phyloP scores from a whole-genome alignment of 2,113 vertebrate genomes.

The Nicator chloris region DNA sequence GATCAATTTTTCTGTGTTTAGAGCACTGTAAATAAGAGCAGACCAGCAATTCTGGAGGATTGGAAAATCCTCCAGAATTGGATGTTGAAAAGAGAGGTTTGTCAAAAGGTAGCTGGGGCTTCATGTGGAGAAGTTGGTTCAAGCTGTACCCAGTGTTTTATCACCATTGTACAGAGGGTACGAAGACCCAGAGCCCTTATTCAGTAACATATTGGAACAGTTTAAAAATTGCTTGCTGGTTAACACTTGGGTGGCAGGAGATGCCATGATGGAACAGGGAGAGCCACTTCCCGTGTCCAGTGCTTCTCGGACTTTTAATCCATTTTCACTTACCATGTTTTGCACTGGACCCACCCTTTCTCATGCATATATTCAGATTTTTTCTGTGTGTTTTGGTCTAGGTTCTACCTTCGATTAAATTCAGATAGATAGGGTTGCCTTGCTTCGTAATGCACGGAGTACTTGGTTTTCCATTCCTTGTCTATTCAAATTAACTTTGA shows the following conservation, averaged over 20 bases:
- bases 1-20: neutral
- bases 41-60: neutral
- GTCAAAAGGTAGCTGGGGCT: neutral
- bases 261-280: neutral
- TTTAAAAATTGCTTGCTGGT: neutral
- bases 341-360: neutral
- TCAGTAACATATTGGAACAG: neutral
- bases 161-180: neutral
- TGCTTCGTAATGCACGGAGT: neutral
- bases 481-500: neutral
- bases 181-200: neutral
- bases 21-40: neutral
- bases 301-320: neutral
- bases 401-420: neutral
- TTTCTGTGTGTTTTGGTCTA: neutral
- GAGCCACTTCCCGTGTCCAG: neutral
- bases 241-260: neutral
- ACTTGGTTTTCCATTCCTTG: neutral
- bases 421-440: neutral
- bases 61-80: too few relatives aligned
- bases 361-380: neutral
- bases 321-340: neutral
- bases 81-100: neutral
- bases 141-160: neutral
- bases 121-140: neutral